Evolutionary conservation across 1,140 invertebrate genomes (phyloP), one percentile per base, ranked within the genome.

Genomic region (Araneus ventricosus): DNA sequence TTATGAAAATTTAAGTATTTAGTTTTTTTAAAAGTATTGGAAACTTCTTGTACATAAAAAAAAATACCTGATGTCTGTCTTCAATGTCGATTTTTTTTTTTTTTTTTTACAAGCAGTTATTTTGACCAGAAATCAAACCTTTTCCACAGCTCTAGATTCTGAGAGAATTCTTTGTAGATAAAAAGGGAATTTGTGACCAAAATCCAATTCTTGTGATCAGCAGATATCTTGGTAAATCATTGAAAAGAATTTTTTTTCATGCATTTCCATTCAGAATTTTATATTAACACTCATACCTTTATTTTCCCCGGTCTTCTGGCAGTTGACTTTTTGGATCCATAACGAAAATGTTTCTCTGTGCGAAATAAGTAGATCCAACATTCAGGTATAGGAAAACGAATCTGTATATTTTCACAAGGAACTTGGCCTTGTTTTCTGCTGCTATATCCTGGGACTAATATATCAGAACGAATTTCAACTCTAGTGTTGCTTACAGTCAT

Each of bases 331-430:
- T 99, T 98, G 6, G 99, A 99, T n/a, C 99, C 99, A 95, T 99
- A 99, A 95, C 99, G 97, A 96, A 99, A 99, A 95, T 99, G 98
- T 95, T 99, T 99, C 95, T 99, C 99, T 30, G 99, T 98, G 93
- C 99, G 96, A 96, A 99, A 99, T 94, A 99, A 96, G 95, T 99
- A 99, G 94, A 99, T 99, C 99, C 99, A 99, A 95, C 98, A 98
- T 96, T 99, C 99, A 39, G 99, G 99, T 94, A 99, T 98, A 7
- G 99, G 99, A 95, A 99, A 99, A 89, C 98, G 96, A 63, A 99
- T 97, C 95, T 98, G 97, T 70, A 99, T 99, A 96, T 99, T 99
- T 96, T 99, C 98, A 96, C 99, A 99, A 82, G 98, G 99, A 94
- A 99, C 96, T 94, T 96, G 96, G 10, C 99, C 98, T 84, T 99